phyloP scores from a whole-genome alignment of 2,888 invertebrate genomes.

The Caenorhabditis uteleia region DNA sequence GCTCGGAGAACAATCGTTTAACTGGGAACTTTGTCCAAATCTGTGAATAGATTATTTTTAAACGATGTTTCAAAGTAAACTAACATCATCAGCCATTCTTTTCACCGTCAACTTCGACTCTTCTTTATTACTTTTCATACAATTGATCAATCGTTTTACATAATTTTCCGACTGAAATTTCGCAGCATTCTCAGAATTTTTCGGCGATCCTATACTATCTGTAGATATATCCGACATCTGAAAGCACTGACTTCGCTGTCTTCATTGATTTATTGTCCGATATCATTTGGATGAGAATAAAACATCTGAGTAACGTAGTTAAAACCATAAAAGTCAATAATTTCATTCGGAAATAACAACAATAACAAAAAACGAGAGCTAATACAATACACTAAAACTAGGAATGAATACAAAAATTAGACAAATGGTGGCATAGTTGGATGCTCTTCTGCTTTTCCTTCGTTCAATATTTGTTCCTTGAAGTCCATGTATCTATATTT shows the following conservation, averaged over 20 bases:
- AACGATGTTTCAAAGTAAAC: too few relatives aligned
- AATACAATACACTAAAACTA: conserved; percentile 10
- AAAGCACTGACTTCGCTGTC: too few relatives aligned
- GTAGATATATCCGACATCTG: too few relatives aligned
- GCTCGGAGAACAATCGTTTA: conserved; percentile 6
- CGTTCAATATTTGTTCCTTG: conserved; percentile 62
- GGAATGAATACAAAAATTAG: conserved; percentile 33
- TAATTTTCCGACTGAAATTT: too few relatives aligned
- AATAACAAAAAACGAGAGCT: conserved; percentile 18
- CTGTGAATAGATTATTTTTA: too few relatives aligned
- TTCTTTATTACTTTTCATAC: background rate
- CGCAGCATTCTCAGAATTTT: too few relatives aligned
- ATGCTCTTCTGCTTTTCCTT: conserved; percentile 64
- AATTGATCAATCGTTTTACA: background rate
- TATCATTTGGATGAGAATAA: too few relatives aligned
- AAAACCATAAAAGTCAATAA: background rate
- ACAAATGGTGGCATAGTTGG: conserved; percentile 60
- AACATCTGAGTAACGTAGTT: background rate
- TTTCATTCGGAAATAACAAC: background rate
- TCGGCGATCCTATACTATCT: too few relatives aligned
- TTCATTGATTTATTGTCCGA: too few relatives aligned
- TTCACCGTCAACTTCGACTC: background rate
- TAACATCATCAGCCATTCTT: background rate
- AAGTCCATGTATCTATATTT: conserved; percentile 65
- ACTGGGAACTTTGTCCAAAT: background rate